Evolutionary conservation across 2,888 invertebrate species (phyloP).

Genomic region (Nemoura dubitans): DNA sequence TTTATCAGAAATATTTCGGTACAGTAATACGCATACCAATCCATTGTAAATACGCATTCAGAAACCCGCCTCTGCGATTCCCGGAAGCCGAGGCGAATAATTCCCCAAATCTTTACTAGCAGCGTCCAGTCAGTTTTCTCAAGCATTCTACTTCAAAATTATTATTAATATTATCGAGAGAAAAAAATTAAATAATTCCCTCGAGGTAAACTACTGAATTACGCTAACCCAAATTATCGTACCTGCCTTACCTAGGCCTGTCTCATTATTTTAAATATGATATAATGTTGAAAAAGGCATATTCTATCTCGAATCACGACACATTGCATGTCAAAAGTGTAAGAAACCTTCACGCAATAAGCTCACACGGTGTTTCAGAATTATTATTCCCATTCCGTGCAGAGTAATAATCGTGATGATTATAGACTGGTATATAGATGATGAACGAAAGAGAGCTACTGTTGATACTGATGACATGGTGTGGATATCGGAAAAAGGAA

Average conservation of each 20-base stretch:
- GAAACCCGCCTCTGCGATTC: neutral
- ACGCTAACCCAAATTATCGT: slow-evolving; percentile 42
- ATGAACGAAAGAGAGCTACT: neutral
- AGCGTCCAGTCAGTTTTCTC: slow-evolving; percentile 15
- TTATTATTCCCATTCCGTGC: slow-evolving; percentile 18
- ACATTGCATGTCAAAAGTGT: slow-evolving; percentile 38
- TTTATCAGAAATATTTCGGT: too few species aligned
- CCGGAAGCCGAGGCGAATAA: neutral
- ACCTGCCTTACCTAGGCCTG: slow-evolving; percentile 42
- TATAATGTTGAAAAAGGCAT: slow-evolving; percentile 35
- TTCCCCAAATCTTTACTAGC: neutral
- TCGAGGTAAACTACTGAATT: slow-evolving; percentile 41
- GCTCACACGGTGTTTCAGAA: slow-evolving; percentile 22
- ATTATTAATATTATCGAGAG: slow-evolving; percentile 8
- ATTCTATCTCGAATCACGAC: slow-evolving; percentile 17
- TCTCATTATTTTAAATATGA: slow-evolving; percentile 43
- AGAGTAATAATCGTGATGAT: neutral
- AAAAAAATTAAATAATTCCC: slow-evolving; percentile 28
- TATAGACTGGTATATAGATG: neutral
- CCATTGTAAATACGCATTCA: neutral
- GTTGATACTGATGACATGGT: neutral
- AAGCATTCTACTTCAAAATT: slow-evolving; percentile 32
- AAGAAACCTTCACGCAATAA: slow-evolving; percentile 29
- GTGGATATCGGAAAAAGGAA: neutral
- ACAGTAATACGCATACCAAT: neutral